These are phyloP conservation scores for Mandrillus leucophaeus DNA, from an alignment of 2,113 vertebrate species.

Conservation along the genomic window DNA sequence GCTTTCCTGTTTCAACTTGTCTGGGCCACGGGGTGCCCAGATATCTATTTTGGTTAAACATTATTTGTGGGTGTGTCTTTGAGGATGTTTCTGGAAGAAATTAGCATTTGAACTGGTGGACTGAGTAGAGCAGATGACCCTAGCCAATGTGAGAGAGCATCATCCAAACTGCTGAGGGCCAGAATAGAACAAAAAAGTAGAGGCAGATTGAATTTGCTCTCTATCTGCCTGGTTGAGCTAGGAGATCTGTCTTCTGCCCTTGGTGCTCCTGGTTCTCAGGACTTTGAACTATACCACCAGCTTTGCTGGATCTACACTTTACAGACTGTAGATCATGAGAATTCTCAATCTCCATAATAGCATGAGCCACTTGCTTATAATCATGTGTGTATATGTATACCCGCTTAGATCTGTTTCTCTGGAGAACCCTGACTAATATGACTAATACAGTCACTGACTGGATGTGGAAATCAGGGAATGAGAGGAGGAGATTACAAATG, in stretches of 20 bases:
- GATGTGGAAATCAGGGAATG: not conserved
- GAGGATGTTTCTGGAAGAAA: not conserved
- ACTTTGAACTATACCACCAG: not conserved
- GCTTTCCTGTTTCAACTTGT: not conserved
- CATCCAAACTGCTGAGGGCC: not conserved
- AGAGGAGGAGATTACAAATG: not conserved
- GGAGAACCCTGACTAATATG: not conserved
- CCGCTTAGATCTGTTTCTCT: not conserved
- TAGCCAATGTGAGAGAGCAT: not conserved
- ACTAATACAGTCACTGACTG: not conserved
- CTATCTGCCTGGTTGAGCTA: not conserved
- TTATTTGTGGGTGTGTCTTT: not conserved
- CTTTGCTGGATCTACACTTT: not conserved
- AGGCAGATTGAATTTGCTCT: not conserved
- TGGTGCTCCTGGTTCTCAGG: not conserved
- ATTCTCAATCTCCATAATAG: not conserved
- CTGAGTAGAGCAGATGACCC: not conserved
- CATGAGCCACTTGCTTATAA: not conserved
- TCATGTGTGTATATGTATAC: not conserved
- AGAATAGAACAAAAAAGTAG: not conserved
- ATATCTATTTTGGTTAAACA: not conserved
- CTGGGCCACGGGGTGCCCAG: not conserved
- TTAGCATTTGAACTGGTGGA: not conserved
- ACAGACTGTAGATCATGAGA: not conserved
- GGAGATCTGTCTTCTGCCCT: not conserved